Percentiles rank a stretch among this genome's conserved stretches.
Evolutionary conservation across 2,888 invertebrate species (phyloP).

Genomic region (Norana najaformis): DNA sequence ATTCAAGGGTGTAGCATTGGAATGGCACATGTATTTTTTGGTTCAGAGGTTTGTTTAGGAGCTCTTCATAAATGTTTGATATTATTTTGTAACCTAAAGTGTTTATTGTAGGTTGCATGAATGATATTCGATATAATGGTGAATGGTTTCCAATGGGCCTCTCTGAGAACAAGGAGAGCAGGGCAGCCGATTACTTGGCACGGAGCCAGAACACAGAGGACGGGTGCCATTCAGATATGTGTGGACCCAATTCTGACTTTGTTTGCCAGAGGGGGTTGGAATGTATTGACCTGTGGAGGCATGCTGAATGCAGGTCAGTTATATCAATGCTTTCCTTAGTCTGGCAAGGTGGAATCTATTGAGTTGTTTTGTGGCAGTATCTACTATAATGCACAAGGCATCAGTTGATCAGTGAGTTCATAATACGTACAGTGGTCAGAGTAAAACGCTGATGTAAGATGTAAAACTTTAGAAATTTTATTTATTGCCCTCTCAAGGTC

Average conservation of each 20-base stretch:
- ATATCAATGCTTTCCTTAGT: neutral
- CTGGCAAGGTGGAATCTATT: neutral
- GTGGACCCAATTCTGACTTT: slow-evolving; percentile 25
- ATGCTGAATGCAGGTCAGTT: slow-evolving; percentile 79
- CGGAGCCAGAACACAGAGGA: slow-evolving; percentile 42
- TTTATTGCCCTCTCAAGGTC: too few relatives aligned
- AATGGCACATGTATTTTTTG: too few relatives aligned
- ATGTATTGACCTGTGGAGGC: slow-evolving; percentile 96
- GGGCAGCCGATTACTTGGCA: slow-evolving; percentile 38
- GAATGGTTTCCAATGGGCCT: slow-evolving; percentile 81
- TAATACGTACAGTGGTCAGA: too few relatives aligned
- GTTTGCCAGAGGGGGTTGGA: slow-evolving; percentile 70
- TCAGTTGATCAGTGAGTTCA: too few relatives aligned
- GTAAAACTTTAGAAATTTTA: too few relatives aligned
- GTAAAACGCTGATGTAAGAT: too few relatives aligned
- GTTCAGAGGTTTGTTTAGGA: neutral
- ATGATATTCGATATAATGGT: slow-evolving; percentile 85
- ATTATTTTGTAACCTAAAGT: neutral
- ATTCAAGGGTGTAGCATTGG: neutral
- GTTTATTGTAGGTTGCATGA: slow-evolving; percentile 67
- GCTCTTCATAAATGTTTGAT: neutral
- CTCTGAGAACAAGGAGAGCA: slow-evolving; percentile 59
- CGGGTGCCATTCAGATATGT: slow-evolving; percentile 42
- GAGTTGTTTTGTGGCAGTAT: too few relatives aligned
- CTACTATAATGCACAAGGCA: too few relatives aligned